phyloP scores from a whole-genome alignment of 2,888 invertebrate species.

The Agrenia bidenticulata region DNA sequence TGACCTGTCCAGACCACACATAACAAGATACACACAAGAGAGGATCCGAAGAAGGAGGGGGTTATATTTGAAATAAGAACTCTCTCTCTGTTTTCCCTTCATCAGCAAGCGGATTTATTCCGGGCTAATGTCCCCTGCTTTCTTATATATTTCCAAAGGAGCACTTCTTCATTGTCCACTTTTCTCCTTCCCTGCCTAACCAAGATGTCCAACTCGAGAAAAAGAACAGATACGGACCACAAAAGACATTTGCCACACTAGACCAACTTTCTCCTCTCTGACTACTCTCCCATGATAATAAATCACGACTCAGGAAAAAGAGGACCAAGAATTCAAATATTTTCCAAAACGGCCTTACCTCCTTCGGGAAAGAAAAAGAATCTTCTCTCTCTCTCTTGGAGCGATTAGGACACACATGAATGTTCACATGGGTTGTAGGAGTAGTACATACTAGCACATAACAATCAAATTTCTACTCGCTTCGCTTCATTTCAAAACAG shows the following conservation, averaged over 20 bases:
- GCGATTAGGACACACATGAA: constrained; percentile 27
- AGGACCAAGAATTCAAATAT: constrained; percentile 23
- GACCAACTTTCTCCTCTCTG: constrained; percentile 16
- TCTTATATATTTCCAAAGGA: constrained; percentile 7
- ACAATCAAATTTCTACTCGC: constrained; percentile 20
- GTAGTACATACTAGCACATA: constrained; percentile 15
- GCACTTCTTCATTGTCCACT: constrained; percentile 10
- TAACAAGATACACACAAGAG: background rate
- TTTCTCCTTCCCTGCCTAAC: background rate
- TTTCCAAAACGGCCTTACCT: constrained; percentile 6
- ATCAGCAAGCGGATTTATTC: constrained; percentile 12
- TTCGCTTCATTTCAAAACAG: constrained; percentile 18
- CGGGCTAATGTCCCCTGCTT: constrained; percentile 6
- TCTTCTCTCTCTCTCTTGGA: background rate
- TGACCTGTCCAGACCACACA: constrained; percentile 20
- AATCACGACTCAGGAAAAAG: constrained; percentile 20
- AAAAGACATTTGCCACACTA: constrained; percentile 12
- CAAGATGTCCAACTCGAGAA: constrained; percentile 1
- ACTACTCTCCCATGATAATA: constrained; percentile 24
- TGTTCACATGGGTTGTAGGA: constrained; percentile 18
- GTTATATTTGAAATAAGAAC: background rate
- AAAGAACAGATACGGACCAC: background rate
- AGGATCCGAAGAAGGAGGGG: background rate
- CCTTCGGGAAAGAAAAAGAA: background rate
- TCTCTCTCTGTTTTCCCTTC: constrained; percentile 13